Conservation (phyloP, 2,888 invertebrate genomes). For the Isotomurus palustris region DNA sequence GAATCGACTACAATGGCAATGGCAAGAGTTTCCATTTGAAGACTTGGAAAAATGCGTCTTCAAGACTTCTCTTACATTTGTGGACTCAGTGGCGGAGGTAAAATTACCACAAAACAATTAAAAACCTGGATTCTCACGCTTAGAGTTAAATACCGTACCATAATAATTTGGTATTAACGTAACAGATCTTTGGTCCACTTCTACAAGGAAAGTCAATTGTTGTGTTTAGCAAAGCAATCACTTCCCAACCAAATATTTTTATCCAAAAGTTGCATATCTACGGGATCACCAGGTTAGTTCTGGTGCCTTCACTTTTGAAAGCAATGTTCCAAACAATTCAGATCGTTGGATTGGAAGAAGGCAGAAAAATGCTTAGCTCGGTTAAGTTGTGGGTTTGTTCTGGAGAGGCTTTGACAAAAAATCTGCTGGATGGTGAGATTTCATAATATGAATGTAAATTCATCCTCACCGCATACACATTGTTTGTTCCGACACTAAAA, state of each 20-base stretch:
- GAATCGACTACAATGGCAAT: slow-evolving; percentile 85
- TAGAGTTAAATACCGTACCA: not conserved
- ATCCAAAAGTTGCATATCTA: slow-evolving; percentile 18
- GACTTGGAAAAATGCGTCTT: slow-evolving; percentile 71
- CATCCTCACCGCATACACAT: not conserved
- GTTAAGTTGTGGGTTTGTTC: slow-evolving; percentile 81
- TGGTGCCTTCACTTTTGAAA: slow-evolving; percentile 73
- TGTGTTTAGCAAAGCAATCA: slow-evolving; percentile 64
- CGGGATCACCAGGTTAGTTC: slow-evolving; percentile 59
- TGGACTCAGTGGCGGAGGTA: slow-evolving; percentile 65
- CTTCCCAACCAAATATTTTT: slow-evolving; percentile 25
- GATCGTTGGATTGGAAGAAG: slow-evolving; percentile 14
- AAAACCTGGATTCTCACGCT: not conserved
- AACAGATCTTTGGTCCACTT: slow-evolving; percentile 75
- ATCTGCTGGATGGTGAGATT: slow-evolving; percentile 57
- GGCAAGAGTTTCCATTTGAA: slow-evolving; percentile 70
- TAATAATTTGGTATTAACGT: too few relatives aligned
- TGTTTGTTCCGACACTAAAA: not conserved
- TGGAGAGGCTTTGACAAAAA: slow-evolving; percentile 58
- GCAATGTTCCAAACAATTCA: slow-evolving; percentile 33
- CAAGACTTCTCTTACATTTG: slow-evolving; percentile 86
- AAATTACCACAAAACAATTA: not conserved
- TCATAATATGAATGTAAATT: not conserved
- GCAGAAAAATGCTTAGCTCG: slow-evolving; percentile 51
- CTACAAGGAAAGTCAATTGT: slow-evolving; percentile 67